Conservation (phyloP, 1,140 invertebrate genomes). For the Vollenhovia emeryi region DNA sequence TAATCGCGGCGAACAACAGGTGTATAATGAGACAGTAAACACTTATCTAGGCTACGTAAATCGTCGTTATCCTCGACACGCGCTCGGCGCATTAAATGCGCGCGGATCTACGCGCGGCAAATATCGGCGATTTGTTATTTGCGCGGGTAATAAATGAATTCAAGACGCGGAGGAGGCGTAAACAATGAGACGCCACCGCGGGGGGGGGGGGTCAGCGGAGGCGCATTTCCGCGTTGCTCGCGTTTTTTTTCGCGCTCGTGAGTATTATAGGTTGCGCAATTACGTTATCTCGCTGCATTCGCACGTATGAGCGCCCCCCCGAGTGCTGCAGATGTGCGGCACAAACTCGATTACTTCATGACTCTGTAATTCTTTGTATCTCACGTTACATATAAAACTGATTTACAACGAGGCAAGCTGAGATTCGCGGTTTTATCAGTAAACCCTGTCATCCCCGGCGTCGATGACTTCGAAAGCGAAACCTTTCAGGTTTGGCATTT, state of each 20-base stretch:
- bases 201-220: neutral
- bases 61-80: constrained; percentile 70
- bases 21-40: constrained; percentile 77
- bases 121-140: constrained; percentile 9
- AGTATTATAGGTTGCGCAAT: constrained; percentile 18
- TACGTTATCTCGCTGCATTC: constrained; percentile 20
- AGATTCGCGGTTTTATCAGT: neutral
- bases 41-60: constrained; percentile 79
- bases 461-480: neutral
- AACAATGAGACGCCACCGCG: constrained; percentile 30
- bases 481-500: no score
- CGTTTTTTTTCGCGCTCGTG: neutral
- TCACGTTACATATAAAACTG: neutral
- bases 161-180: neutral
- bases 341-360: neutral
- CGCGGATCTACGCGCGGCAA: constrained; percentile 5
- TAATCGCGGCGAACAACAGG: constrained; percentile 65
- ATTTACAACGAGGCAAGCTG: neutral
- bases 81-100: constrained; percentile 1
- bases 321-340: neutral
- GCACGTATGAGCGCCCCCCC: neutral
- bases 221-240: constrained; percentile 20
- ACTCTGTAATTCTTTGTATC: neutral
- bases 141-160: constrained; percentile 43
- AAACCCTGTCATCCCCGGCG: neutral